Conservation (phyloP, 2,113 vertebrate species). For the Entelurus aequoreus region DNA sequence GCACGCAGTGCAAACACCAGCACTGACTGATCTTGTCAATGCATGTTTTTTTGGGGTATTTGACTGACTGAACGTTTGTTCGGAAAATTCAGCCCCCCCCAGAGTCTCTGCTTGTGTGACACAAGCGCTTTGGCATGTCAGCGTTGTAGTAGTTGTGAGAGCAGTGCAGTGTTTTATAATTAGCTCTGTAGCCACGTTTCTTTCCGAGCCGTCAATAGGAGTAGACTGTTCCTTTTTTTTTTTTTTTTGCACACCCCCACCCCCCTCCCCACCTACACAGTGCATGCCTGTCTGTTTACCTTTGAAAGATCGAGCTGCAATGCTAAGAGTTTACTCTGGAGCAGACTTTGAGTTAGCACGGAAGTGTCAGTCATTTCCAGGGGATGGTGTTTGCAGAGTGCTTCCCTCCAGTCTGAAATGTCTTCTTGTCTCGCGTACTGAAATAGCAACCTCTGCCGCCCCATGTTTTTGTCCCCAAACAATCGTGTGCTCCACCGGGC, state of each 20-base stretch:
- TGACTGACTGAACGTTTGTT: constrained; percentile 1
- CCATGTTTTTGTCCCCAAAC: constrained; percentile 43
- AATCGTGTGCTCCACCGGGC: neutral
- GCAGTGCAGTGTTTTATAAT: constrained; percentile 45
- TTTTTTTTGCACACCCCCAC: constrained; percentile 13
- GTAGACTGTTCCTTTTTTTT: constrained; percentile 51
- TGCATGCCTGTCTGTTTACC: constrained; percentile 17
- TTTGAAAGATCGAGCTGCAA: constrained; percentile 25
- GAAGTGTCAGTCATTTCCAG: constrained; percentile 32
- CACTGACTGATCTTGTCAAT: neutral
- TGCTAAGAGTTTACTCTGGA: constrained; percentile 34
- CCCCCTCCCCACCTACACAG: constrained; percentile 1
- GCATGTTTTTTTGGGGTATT: neutral
- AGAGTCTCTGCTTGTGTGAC: constrained; percentile 15
- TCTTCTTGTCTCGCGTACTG: constrained; percentile 36
- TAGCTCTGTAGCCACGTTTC: constrained; percentile 32
- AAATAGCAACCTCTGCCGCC: constrained; percentile 29
- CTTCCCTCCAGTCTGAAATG: constrained; percentile 36
- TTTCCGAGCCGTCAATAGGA: constrained; percentile 42
- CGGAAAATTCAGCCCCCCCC: neutral
- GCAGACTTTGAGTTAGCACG: constrained; percentile 42
- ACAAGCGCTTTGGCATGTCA: constrained; percentile 16
- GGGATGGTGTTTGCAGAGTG: constrained; percentile 41
- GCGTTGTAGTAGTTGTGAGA: constrained; percentile 28
- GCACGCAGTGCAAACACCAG: neutral